Conservation (phyloP, 2,888 invertebrate genomes). For the Aquatica leii region DNA sequence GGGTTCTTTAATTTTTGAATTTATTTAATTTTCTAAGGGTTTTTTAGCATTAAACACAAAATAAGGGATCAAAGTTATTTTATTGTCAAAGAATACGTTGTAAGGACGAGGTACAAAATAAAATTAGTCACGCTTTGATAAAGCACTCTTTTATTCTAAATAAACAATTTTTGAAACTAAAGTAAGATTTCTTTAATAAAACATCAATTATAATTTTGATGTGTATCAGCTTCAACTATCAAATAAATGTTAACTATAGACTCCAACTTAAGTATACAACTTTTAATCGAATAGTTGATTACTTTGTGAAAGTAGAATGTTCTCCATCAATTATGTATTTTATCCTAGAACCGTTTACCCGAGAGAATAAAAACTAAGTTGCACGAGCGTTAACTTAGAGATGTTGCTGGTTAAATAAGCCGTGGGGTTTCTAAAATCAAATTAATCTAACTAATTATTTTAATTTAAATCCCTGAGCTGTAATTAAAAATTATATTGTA, state of each 20-base stretch:
- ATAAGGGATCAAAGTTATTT: conserved; percentile 23
- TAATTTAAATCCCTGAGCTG: conserved; percentile 11
- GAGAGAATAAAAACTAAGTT: conserved; percentile 30
- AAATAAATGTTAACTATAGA: conserved; percentile 10
- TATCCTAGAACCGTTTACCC: conserved; percentile 23
- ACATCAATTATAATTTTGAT: neutral
- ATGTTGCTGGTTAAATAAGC: conserved; percentile 11
- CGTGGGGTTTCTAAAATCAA: conserved; percentile 17
- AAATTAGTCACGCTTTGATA: conserved; percentile 28
- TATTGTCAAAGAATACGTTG: conserved; percentile 22
- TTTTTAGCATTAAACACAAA: conserved; percentile 16
- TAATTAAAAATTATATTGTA: too few relatives aligned
- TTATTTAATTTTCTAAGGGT: neutral
- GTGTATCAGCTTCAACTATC: neutral
- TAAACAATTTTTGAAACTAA: conserved; percentile 12
- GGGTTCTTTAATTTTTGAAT: neutral
- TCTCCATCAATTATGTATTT: conserved; percentile 31
- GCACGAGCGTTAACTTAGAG: conserved; percentile 16
- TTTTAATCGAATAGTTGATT: conserved; percentile 30
- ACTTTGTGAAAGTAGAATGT: conserved; percentile 20
- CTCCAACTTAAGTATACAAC: conserved; percentile 16
- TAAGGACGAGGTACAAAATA: conserved; percentile 19
- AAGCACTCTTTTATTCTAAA: conserved; percentile 17
- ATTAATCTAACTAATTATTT: conserved; percentile 23
- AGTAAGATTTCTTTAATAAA: neutral